Evolutionary conservation across 2,888 invertebrate species (phyloP).

Genomic region (Carpatolechia fugitivella): DNA sequence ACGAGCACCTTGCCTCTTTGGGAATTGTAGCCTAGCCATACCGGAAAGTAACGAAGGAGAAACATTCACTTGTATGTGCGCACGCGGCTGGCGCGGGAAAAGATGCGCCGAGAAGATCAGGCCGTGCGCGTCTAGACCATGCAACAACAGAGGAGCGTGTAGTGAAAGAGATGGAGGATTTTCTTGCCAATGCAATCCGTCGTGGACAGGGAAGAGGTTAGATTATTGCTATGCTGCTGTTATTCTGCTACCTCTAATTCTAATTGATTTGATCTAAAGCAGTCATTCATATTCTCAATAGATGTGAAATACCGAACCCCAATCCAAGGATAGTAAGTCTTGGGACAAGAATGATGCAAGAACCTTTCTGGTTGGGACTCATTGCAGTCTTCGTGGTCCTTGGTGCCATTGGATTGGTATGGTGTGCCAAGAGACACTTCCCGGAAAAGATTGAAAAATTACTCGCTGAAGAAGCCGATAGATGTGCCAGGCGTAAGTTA

Average conservation of each 20-base stretch:
- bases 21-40: constrained; percentile 78
- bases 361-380: constrained; percentile 93
- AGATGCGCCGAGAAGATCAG: constrained; percentile 83
- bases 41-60: constrained; percentile 38
- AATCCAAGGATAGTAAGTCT: constrained; percentile 73
- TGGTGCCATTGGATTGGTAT: constrained; percentile 87
- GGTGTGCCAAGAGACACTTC: constrained; percentile 92
- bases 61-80: constrained; percentile 82
- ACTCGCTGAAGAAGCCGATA: constrained; percentile 87
- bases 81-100: constrained; percentile 82
- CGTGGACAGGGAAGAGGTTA: constrained; percentile 82
- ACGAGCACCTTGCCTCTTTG: constrained; percentile 83
- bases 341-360: constrained; percentile 89
- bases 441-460: constrained; percentile 92
- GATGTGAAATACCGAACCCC: constrained; percentile 85
- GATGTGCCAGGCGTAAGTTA: constrained; percentile 83
- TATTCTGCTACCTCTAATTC: no score
- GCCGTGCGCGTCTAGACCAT: constrained; percentile 86
- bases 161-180: constrained; percentile 82
- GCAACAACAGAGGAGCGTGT: constrained; percentile 87
- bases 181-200: constrained; percentile 86
- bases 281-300: constrained; percentile 30
- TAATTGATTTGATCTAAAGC: no score
- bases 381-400: constrained; percentile 91
- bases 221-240: no score